phyloP scores from a whole-genome alignment of 2,797 vertebrate species.

The Leptodactylus fallax region DNA sequence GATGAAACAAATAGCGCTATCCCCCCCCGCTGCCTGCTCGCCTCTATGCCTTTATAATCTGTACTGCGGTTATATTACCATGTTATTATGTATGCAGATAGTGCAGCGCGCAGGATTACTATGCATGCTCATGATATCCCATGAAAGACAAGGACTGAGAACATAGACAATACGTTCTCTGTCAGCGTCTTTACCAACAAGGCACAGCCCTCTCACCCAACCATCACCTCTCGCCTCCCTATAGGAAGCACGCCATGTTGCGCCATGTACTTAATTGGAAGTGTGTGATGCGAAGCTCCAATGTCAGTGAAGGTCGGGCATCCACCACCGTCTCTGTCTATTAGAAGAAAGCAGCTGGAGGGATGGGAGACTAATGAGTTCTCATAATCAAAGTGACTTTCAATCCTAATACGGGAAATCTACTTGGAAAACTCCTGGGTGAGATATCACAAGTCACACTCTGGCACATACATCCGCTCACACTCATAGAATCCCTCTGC shows the following conservation, averaged over 20 bases:
- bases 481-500: not conserved
- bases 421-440: not conserved
- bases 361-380: conserved; percentile 55
- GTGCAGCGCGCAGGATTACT: not conserved
- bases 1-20: not conserved
- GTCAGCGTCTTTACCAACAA: not conserved
- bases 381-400: conserved; percentile 49
- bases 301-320: conserved; percentile 48
- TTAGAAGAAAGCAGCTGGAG: conserved; percentile 45
- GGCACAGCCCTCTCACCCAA: not conserved
- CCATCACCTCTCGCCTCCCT: conserved; percentile 27
- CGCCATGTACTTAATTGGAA: conserved; percentile 23
- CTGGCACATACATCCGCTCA: not conserved
- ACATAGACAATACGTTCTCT: conserved; percentile 10
- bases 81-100: not conserved
- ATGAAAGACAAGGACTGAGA: not conserved
- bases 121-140: not conserved
- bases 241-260: conserved; percentile 36
- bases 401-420: conserved; percentile 2
- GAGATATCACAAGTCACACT: not conserved
- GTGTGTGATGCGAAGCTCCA: conserved; percentile 9
- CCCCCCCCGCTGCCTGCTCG: too few species aligned
- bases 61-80: too few species aligned
- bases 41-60: too few species aligned
- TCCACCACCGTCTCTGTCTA: conserved; percentile 27